These are phyloP conservation scores for Stictonetta naevosa DNA, from an alignment of 2,113 vertebrate species.

Conservation along the genomic window DNA sequence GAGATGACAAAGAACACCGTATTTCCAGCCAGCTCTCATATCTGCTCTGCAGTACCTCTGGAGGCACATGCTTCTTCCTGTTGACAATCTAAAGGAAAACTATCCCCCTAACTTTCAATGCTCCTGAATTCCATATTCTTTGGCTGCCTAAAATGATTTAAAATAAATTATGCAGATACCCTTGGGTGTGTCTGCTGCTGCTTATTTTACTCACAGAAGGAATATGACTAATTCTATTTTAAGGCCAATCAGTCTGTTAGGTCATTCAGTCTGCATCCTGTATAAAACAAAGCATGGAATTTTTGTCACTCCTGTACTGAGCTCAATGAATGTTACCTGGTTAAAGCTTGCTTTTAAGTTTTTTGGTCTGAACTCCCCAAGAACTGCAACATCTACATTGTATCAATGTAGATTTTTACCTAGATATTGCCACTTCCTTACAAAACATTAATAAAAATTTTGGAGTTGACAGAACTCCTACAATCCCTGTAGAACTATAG, in stretches of 20 bases:
- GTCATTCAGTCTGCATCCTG: slow-evolving; percentile 9
- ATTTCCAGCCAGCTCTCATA: neutral
- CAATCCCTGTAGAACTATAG: neutral
- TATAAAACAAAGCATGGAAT: neutral
- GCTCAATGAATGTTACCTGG: neutral
- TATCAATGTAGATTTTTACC: neutral
- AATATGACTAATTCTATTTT: slow-evolving; percentile 36
- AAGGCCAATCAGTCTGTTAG: neutral
- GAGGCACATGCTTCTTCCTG: neutral
- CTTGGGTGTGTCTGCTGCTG: neutral
- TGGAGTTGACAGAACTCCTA: neutral
- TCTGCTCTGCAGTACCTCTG: neutral
- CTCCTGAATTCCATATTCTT: neutral
- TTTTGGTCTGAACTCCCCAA: neutral
- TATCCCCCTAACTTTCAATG: neutral
- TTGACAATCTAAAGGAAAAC: neutral
- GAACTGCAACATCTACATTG: neutral
- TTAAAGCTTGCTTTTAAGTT: neutral
- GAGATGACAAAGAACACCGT: neutral
- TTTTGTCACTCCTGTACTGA: neutral
- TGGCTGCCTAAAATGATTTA: neutral
- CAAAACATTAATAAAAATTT: neutral
- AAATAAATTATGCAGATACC: slow-evolving; percentile 26
- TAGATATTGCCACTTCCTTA: neutral
- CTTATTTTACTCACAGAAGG: slow-evolving; percentile 11